Base-by-base conservation (phyloP, 2,888 invertebrate genomes). In the Acronicta aceris region DNA sequence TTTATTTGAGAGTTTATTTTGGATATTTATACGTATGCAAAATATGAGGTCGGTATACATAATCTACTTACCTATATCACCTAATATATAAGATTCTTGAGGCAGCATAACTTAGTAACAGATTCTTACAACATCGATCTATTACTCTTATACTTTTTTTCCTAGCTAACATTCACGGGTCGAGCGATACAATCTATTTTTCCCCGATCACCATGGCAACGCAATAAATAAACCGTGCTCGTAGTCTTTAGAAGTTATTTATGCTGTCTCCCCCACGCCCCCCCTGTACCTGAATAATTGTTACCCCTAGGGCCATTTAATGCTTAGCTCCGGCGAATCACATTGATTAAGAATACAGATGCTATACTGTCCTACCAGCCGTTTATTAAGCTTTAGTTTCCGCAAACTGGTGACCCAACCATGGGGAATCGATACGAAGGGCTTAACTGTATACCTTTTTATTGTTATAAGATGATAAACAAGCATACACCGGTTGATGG, bases 301-400 rank as follows among this genome's bases (percentile, higher is more conserved):
- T 63, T 66, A 65, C 70, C 81, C 81, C 58, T 50, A 59, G 74
- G 81, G 78, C 70, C 68, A 71, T 70, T 78, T 75, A 81, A 78
- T 78, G 78, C 78, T 62, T 65, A 78, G 77, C 61, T 56, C 43
- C 43, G 65, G 74, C 50, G 64, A 83, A 86, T 85, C 74, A 84
- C 84, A 88, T 84, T 86, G 84, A 87, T 88, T 87, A 84, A 74
- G 78, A 82, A 82, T 80, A 81, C 81, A 81, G 83, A 83, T 81
- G 79, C 78, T 61, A 53, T 66, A 68, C 55, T 71, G 71, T 74
- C 70, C 70, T 68, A 58, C 72, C 62, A 78, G 73, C 66, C 70
- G 79, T 80, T 79, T 83, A 85, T 83, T 79, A 79, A 73, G 70
- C 47, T 65, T 70, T 71, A 70, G 72, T 72, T 81, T 73, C 77